phyloP scores from a whole-genome alignment of 2,797 vertebrate species.

The Sphenopsis melanotis region DNA sequence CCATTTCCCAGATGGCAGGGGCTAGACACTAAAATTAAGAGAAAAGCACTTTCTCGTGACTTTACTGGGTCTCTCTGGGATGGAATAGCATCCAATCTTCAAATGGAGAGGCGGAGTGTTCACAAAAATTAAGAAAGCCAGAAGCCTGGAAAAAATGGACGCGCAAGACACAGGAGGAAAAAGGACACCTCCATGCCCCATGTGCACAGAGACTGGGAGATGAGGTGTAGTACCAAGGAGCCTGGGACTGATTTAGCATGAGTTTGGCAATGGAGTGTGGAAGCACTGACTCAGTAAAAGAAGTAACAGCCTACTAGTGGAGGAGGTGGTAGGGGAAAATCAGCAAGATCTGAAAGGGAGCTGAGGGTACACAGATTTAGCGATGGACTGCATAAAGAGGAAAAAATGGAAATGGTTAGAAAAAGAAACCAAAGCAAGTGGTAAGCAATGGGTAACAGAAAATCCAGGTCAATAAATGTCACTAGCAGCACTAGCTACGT shows the following conservation, averaged over 20 bases:
- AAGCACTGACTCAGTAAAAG: constrained; percentile 17
- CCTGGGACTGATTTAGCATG: neutral
- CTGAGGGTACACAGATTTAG: neutral
- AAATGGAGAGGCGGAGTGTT: neutral
- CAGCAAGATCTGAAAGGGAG: neutral
- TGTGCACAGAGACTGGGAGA: neutral
- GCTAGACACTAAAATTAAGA: neutral
- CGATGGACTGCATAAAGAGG: neutral
- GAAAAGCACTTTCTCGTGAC: neutral
- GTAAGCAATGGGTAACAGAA: neutral
- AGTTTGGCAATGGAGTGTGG: neutral
- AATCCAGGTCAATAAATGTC: neutral
- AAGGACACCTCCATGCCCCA: neutral
- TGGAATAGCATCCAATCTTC: neutral
- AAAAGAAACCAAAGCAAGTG: neutral
- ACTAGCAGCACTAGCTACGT: neutral
- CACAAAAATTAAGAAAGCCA: neutral
- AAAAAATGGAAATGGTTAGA: neutral
- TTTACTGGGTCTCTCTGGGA: neutral
- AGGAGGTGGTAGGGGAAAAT: constrained; percentile 21
- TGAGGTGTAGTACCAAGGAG: neutral
- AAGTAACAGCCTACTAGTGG: constrained; percentile 26
- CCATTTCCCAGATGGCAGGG: neutral
- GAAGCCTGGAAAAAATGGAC: neutral
- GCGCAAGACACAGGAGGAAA: neutral